Base-by-base conservation (phyloP, 2,888 invertebrate species). In the Endotricha flammealis region DNA sequence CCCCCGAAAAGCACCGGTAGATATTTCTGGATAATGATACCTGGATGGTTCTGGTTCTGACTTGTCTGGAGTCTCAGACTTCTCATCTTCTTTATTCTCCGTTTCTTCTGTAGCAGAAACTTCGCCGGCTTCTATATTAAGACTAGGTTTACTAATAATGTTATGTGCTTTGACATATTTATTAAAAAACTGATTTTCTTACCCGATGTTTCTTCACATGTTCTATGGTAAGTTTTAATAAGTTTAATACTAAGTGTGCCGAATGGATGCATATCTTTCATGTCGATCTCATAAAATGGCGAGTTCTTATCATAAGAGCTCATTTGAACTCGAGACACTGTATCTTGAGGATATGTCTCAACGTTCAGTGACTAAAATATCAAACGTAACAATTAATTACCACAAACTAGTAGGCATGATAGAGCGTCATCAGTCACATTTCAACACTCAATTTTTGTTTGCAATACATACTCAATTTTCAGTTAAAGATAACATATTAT, bases 11-110 rank as follows among this genome's bases (percentile, higher is more conserved):
- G 58, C 64, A 68, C 66, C 64, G 69, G 66, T 71, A 77, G 51
- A 68, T 66, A 77, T 57, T 53, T 75, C 70, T 64, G 74, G 60
- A 53, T 65, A 72, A 72, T 77, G 82, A 69, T 85, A 85, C 85
- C 85, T 85, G 78, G 85, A 82, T 25, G 82, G 73, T 57, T 50
- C 48, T 24, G 20, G 20, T n/a, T 62, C 64, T 10, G 46, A 43
- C 17, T 51, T 55, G 10, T 55, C 57, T 3, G 46, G 46, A 29
- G 47, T 42, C n/a, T 38, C 39, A n/a, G n/a, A n/a, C n/a, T n/a
- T n/a, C 33, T 57, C 57, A 39, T 53, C 56, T 29, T 50, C 57
- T 41, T 24, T 29, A 16, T 22, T 33, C 17, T n/a, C n/a, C n/a
- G n/a, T n/a, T n/a, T 42, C 42, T 38, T 48, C 46, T 37, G 47